Conservation (phyloP, 2,888 invertebrate species). For the Folsomia candida region DNA sequence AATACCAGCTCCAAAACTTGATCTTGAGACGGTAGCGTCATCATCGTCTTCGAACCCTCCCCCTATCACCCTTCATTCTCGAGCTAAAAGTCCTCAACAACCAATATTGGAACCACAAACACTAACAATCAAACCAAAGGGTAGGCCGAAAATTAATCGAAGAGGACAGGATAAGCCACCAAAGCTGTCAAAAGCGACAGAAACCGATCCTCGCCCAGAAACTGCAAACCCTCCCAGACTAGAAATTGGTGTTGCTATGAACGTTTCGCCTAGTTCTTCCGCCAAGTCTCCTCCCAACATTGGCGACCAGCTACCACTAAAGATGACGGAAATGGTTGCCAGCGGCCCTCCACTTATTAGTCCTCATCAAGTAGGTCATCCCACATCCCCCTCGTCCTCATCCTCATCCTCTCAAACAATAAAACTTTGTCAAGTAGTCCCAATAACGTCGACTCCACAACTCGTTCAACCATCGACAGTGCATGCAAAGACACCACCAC, state of each 20-base stretch:
- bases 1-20: background rate
- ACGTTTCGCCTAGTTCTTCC: too few relatives aligned
- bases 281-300: background rate
- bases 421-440: too few relatives aligned
- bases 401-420: background rate
- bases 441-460: background rate
- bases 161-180: slow-evolving; percentile 15
- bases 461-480: background rate
- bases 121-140: background rate
- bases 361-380: too few relatives aligned
- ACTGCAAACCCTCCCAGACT: slow-evolving; percentile 10
- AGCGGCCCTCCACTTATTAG: too few relatives aligned
- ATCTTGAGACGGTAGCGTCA: too few relatives aligned
- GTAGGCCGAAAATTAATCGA: background rate
- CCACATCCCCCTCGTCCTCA: background rate
- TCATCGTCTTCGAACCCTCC: too few relatives aligned
- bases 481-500: background rate
- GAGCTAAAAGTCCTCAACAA: slow-evolving; percentile 2
- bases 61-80: too few relatives aligned
- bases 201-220: slow-evolving; percentile 15
- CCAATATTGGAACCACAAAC: slow-evolving; percentile 10
- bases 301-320: too few relatives aligned
- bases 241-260: slow-evolving; percentile 3
- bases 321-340: too few relatives aligned
- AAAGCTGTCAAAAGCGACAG: slow-evolving; percentile 25